Evolutionary conservation across 2,888 invertebrate species (phyloP).

Genomic region (Acrocyrtus sp.): DNA sequence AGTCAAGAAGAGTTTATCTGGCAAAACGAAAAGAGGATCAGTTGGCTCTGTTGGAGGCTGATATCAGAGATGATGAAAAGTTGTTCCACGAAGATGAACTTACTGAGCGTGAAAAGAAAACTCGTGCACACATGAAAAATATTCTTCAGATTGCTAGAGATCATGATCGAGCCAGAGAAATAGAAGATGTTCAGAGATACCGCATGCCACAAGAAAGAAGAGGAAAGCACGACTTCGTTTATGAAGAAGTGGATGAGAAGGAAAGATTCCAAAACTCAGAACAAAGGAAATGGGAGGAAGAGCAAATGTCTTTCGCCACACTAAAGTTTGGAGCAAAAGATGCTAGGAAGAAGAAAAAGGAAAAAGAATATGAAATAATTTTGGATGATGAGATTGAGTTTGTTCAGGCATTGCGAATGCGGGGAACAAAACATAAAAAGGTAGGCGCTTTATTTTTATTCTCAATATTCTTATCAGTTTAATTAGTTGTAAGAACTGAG

Average conservation of each 20-base stretch:
- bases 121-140: slow-evolving; percentile 90
- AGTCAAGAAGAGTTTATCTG: slow-evolving; percentile 93
- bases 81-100: slow-evolving; percentile 88
- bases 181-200: slow-evolving; percentile 93
- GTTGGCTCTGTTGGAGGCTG: slow-evolving; percentile 92
- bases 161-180: slow-evolving; percentile 92
- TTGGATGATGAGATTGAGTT: slow-evolving; percentile 98
- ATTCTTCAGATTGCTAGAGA: slow-evolving; percentile 91
- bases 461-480: neutral
- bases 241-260: slow-evolving; percentile 83
- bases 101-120: slow-evolving; percentile 84
- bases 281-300: slow-evolving; percentile 95
- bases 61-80: slow-evolving; percentile 95
- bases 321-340: slow-evolving; percentile 95
- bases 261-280: slow-evolving; percentile 75
- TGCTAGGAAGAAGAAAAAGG: slow-evolving; percentile 70
- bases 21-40: slow-evolving; percentile 97
- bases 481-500: neutral
- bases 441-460: slow-evolving; percentile 20
- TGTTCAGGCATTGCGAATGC: slow-evolving; percentile 86
- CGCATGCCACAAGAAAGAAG: slow-evolving; percentile 84
- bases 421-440: slow-evolving; percentile 73
- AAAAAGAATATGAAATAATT: slow-evolving; percentile 87
- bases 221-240: slow-evolving; percentile 55
- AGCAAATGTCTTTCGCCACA: slow-evolving; percentile 92